phyloP scores from a whole-genome alignment of 2,113 vertebrate genomes.

The Chionodraco myersi region DNA sequence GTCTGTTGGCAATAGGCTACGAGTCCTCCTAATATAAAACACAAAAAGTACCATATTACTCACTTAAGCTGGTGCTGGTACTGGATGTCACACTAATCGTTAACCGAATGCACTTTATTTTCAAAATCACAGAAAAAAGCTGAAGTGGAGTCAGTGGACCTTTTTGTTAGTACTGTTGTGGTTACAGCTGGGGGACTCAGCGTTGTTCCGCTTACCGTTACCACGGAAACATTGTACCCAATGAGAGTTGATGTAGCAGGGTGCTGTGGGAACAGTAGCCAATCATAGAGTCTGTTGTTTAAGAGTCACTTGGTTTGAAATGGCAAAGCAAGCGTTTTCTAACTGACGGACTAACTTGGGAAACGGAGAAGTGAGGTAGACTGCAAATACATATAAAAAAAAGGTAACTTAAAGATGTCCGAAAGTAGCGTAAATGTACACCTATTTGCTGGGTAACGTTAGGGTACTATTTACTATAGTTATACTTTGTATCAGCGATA shows the following conservation, averaged over 20 bases:
- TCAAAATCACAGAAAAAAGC: too few relatives aligned
- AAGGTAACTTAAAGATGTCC: conserved; percentile 14
- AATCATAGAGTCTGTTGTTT: conserved; percentile 70
- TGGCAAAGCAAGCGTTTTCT: conserved; percentile 51
- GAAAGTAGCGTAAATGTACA: background rate
- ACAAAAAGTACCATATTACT: too few relatives aligned
- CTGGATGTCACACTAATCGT: too few relatives aligned
- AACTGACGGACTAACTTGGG: conserved; percentile 56
- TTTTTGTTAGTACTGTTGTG: background rate
- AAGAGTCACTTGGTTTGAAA: conserved; percentile 75
- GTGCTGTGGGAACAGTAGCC: conserved; percentile 29
- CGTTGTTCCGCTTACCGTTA: conserved; percentile 67
- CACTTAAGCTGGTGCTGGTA: too few relatives aligned
- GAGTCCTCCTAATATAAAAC: too few relatives aligned
- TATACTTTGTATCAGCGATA: background rate
- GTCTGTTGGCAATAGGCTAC: too few relatives aligned
- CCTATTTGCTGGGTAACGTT: background rate
- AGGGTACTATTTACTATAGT: background rate
- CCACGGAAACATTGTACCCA: conserved; percentile 71
- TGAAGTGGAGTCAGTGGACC: background rate
- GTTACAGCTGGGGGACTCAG: background rate
- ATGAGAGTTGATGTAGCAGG: conserved; percentile 44
- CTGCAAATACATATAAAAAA: conserved; percentile 1
- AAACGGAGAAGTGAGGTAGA: background rate
- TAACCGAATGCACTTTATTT: too few relatives aligned